Base-by-base conservation (phyloP, 2,797 vertebrate species). In the Pogoniulus pusillus region DNA sequence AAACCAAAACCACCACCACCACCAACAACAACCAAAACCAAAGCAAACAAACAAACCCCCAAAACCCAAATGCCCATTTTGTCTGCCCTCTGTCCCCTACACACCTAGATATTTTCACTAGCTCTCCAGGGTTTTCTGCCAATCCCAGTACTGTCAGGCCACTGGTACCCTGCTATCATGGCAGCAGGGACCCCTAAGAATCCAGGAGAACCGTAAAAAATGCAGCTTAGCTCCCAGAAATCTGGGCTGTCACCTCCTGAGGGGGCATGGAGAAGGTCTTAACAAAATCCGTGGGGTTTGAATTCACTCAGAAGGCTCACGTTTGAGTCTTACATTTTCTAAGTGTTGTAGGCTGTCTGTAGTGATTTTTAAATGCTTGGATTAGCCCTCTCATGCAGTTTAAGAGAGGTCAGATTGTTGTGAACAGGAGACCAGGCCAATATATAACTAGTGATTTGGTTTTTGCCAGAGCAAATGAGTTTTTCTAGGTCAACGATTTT, bases 71-170 rank as follows among this genome's bases (percentile, higher is more conserved):
- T 15, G 14, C 3, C 27, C 5, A 59, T 63, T 84, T 63, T 47
- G 8, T 8, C 17, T 70, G 19, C 30, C 54, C 74, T 8, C 34
- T 72, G 15, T 59, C 3, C 4, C 5, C 0, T 6, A 13, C 1
- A 24, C 3, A 32, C 7, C 0, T 2, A 72, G 13, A 59, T 76
- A 55, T 66, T 72, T 53, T 13, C 17, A 54, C 0, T 1, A 22
- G 4, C 3, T 87, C 24, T 81, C 30, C 7, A 65, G 22, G 6
- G 2, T 37, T 82, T 70, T 24, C 68, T 82, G 12, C 12, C 43
- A 82, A 73, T 16, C 2, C 16, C 34, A 34, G 7, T 1, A 0
- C 24, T 35, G 12, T 10, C 64, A 79, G 34, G 30, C 53, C 14
- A 43, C 19, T 64, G 27, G 17, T 7, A 68, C 4, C 3, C 32